Evolutionary conservation across 1,140 invertebrate species (phyloP).

Genomic region (Mercenaria mercenaria): DNA sequence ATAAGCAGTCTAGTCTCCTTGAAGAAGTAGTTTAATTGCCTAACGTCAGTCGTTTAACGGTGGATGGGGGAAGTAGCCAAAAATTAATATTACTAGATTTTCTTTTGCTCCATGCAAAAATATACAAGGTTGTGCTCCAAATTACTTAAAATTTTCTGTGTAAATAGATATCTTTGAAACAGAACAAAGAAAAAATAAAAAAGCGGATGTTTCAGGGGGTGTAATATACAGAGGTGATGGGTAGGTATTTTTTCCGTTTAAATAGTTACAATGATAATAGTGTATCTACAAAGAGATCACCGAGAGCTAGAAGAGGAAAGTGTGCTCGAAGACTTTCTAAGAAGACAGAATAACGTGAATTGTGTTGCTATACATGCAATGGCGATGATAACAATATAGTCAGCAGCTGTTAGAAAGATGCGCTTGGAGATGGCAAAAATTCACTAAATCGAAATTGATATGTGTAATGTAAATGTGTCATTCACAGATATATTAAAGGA

Average conservation of each 20-base stretch:
- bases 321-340: slow-evolving; percentile 82
- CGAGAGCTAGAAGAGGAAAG: slow-evolving; percentile 82
- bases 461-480: neutral
- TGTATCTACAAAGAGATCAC: slow-evolving; percentile 81
- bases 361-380: slow-evolving; percentile 79
- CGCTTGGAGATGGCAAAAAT: slow-evolving; percentile 20
- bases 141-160: slow-evolving; percentile 35
- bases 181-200: neutral
- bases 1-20: neutral
- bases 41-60: slow-evolving; percentile 7
- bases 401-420: slow-evolving; percentile 14
- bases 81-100: neutral
- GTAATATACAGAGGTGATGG: slow-evolving; percentile 83
- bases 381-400: slow-evolving; percentile 27
- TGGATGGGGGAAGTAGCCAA: neutral
- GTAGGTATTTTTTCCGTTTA: slow-evolving; percentile 81
- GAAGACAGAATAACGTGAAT: slow-evolving; percentile 81
- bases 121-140: slow-evolving; percentile 50
- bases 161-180: slow-evolving; percentile 41
- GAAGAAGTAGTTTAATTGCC: slow-evolving; percentile 22
- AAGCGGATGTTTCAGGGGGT: slow-evolving; percentile 72
- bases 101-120: neutral
- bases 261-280: slow-evolving; percentile 83
- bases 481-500: neutral
- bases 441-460: slow-evolving; percentile 38